phyloP scores from a whole-genome alignment of 2,797 vertebrate species.

The Coregonus suidteri region DNA sequence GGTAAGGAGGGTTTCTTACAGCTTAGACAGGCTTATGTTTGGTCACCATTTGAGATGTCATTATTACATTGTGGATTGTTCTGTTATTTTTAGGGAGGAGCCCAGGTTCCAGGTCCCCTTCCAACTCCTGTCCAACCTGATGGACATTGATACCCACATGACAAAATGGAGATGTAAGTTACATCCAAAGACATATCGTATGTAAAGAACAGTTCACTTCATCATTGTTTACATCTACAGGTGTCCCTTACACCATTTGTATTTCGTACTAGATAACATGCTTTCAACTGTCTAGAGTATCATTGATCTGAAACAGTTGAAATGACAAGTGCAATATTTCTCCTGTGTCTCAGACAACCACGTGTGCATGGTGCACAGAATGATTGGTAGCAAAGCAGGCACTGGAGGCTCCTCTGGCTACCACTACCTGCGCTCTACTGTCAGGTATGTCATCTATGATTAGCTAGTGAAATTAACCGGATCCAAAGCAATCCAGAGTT shows the following conservation, averaged over 20 bases:
- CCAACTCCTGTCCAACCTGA: conserved; percentile 91
- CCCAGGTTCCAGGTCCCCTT: conserved; percentile 97
- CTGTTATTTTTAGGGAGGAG: conserved; percentile 81
- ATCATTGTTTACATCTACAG: too few species aligned
- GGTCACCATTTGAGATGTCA: neutral
- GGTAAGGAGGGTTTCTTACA: conserved; percentile 70
- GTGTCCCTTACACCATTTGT: too few species aligned
- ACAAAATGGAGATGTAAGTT: conserved; percentile 98
- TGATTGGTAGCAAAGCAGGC: conserved; percentile 95
- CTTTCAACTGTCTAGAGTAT: too few species aligned
- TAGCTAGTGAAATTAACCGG: neutral
- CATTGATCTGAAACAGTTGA: neutral
- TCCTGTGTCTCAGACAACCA: conserved; percentile 85
- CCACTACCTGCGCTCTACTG: conserved; percentile 93
- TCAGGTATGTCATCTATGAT: conserved; percentile 79
- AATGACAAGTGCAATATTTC: conserved; percentile 4
- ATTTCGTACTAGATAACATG: too few species aligned
- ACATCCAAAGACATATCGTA: neutral
- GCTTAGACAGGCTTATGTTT: neutral
- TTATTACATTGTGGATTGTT: neutral
- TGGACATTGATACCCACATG: conserved; percentile 94
- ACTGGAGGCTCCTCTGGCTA: conserved; percentile 96
- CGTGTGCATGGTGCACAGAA: conserved; percentile 95
- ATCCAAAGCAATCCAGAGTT: neutral
- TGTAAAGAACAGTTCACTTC: neutral